A percentile compares a stretch with the other conserved stretches of the same genome.
Conservation (phyloP, 53 echinoderm and acorn worm species). For the Crossaster papposus region DNA sequence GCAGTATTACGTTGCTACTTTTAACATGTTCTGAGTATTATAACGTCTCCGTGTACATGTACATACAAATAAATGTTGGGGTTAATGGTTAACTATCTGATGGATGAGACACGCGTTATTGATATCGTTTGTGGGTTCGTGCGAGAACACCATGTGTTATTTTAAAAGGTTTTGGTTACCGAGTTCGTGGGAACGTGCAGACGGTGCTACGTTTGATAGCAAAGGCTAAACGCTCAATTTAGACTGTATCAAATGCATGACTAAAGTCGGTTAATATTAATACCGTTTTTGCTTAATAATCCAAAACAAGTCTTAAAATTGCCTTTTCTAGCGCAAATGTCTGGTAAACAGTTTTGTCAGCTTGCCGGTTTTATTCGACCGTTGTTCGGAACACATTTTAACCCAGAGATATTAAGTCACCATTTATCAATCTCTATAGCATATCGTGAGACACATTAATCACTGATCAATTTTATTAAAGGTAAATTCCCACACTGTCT, state of each 20-base stretch:
- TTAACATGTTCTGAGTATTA: no score
- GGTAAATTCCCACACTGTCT: no score
- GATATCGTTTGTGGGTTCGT: background rate
- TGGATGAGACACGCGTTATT: background rate
- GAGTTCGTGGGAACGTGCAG: slow-evolving; percentile 7
- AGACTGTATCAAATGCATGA: background rate
- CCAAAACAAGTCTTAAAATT: no score
- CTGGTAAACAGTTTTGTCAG: background rate
- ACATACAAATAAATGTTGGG: no score
- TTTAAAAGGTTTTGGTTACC: background rate
- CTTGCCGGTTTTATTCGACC: background rate
- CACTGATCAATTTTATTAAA: no score
- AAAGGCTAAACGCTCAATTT: background rate
- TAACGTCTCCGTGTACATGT: background rate
- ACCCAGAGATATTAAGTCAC: background rate
- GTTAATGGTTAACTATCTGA: background rate
- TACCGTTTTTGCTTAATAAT: background rate
- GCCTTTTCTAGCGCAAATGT: background rate
- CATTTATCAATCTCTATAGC: background rate
- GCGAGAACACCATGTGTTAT: background rate
- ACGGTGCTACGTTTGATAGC: background rate
- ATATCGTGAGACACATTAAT: background rate
- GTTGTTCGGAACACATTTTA: background rate
- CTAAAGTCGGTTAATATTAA: background rate
- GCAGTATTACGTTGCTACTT: no score